Evolutionary conservation across 2,113 vertebrate species (phyloP).

Genomic region (Sardina pilchardus): DNA sequence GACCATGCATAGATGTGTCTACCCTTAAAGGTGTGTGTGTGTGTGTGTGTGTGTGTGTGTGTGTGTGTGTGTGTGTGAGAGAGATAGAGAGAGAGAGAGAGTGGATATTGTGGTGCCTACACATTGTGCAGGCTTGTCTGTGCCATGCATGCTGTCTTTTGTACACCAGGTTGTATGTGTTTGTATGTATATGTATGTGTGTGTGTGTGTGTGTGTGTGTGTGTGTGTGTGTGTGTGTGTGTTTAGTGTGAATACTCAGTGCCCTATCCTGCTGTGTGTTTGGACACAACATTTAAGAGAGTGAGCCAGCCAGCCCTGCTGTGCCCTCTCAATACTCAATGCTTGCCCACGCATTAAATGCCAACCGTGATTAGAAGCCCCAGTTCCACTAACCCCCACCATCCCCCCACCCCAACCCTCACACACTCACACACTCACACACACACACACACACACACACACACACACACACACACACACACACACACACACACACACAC

Average conservation of each 20-base stretch:
- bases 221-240: background rate
- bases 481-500: background rate
- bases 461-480: background rate
- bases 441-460: background rate
- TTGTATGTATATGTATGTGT: background rate
- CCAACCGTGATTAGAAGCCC: background rate
- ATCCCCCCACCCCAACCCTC: background rate
- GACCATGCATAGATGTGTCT: background rate
- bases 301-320: background rate
- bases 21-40: background rate
- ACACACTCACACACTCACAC: background rate
- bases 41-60: background rate
- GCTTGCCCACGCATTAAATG: background rate
- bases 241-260: background rate
- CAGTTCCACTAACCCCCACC: background rate
- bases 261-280: background rate
- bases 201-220: background rate
- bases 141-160: background rate
- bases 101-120: no score
- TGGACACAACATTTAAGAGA: background rate
- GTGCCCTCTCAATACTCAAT: background rate
- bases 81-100: no score
- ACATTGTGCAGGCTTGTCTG: no score
- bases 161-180: background rate
- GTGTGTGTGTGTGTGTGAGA: background rate